Evolutionary conservation across 37 sponge, comb jelly and placozoan species (phyloP).

Genomic region (Spongia lamella): DNA sequence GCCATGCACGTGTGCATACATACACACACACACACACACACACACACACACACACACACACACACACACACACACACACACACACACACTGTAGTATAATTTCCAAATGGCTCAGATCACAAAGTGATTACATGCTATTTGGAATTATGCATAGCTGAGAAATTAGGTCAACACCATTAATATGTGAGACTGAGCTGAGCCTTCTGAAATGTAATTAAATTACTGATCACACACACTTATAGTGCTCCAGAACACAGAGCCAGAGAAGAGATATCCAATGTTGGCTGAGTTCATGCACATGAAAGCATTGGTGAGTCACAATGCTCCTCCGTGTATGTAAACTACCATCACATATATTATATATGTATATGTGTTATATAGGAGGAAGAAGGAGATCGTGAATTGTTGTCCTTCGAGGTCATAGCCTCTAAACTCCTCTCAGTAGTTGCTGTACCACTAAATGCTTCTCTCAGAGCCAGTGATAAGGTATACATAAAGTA

Average conservation of each 20-base stretch:
- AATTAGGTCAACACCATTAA: too few species aligned
- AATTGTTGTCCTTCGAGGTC: constrained; percentile 67
- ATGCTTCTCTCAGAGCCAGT: constrained; percentile 34
- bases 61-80: too few species aligned
- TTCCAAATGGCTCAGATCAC: too few species aligned
- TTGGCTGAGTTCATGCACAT: constrained; percentile 68
- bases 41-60: too few species aligned
- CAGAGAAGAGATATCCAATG: constrained; percentile 50
- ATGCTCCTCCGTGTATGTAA: neutral
- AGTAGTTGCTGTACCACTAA: constrained; percentile 75
- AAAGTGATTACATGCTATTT: too few species aligned
- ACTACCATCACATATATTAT: too few species aligned
- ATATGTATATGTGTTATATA: neutral
- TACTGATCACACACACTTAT: neutral
- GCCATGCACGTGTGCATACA: too few species aligned
- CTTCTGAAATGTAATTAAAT: too few species aligned
- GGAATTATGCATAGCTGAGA: too few species aligned
- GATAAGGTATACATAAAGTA: constrained; percentile 29
- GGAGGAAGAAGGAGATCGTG: constrained; percentile 56
- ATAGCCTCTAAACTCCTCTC: constrained; percentile 81
- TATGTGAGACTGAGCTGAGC: too few species aligned
- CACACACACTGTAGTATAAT: too few species aligned
- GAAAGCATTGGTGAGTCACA: constrained; percentile 56
- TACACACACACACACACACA: too few species aligned
- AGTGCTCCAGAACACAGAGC: constrained; percentile 69